Conservation (phyloP, 2,888 invertebrate species). For the Crematogaster levior region DNA sequence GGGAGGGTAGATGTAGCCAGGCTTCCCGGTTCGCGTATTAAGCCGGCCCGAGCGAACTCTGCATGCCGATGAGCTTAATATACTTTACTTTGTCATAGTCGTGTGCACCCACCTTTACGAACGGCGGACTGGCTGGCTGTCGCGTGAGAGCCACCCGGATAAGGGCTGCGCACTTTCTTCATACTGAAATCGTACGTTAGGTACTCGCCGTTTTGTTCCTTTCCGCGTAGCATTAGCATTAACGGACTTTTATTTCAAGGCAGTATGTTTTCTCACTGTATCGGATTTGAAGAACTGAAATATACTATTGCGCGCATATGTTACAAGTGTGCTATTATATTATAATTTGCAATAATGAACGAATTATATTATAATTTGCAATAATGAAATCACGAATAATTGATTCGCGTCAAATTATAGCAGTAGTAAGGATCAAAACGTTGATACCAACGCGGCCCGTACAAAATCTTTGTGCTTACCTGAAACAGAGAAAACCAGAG, state of each 20-base stretch:
- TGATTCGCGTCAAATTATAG: not conserved
- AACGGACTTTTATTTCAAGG: constrained; percentile 5
- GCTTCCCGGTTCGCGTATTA: constrained; percentile 77
- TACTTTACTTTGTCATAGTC: constrained; percentile 82
- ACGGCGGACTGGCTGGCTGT: constrained; percentile 50
- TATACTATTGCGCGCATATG: not conserved
- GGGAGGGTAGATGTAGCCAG: constrained; percentile 67
- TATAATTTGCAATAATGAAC: not conserved
- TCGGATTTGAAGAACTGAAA: not conserved
- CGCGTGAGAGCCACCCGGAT: constrained; percentile 59
- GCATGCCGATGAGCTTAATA: constrained; percentile 84
- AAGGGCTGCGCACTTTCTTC: constrained; percentile 31
- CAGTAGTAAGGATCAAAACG: not conserved
- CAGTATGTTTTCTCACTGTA: not conserved
- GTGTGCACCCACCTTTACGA: constrained; percentile 69
- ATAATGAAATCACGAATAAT: not conserved
- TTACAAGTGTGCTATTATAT: not conserved
- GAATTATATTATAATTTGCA: too few relatives aligned
- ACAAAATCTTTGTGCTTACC: constrained; percentile 73
- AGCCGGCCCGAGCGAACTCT: constrained; percentile 79
- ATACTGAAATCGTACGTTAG: constrained; percentile 38
- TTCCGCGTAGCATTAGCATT: not conserved
- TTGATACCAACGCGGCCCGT: constrained; percentile 2
- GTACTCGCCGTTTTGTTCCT: constrained; percentile 29
- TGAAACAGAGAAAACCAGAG: constrained; percentile 75